Evolutionary conservation across 1,140 invertebrate species (phyloP), one percentile per base, ranked within the genome.

Genomic region (Trachymyrmex cornetzi): DNA sequence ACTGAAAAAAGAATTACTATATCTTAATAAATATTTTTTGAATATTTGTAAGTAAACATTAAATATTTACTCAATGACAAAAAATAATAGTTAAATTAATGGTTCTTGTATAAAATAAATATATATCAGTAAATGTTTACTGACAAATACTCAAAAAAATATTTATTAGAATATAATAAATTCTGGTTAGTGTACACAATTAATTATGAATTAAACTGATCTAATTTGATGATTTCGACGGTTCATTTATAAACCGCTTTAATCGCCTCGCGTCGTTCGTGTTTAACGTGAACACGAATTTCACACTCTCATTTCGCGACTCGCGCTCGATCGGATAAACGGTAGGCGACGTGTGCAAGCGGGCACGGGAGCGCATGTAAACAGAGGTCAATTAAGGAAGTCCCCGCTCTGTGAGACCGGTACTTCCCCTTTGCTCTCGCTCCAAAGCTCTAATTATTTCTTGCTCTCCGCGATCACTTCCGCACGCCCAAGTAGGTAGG

Each of bases 381-480:
- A 79, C 81, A 86, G 88, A 89, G 87, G 87, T 89, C 88, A 86
- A 84, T 89, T 89, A 90, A 89, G 88, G 88, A 61, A 89, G 59
- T 89, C 82, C 77, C 79, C 88, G 80, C 67, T 57, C n/a, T n/a
- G n/a, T n/a, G 77, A 75, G 53, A 61, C 50, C 61, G 84, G 66
- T 63, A 53, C 74, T 63, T 84, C 88, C 88, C 88, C 66, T 64
- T 75, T 53, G 50, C 72, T 71, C 72, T 87, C 61, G 74, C 63
- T 87, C 88, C 88, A 89, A 89, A 89, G 88, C 89, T 90, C 89
- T 90, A 90, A 90, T 90, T 90, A 90, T 90, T 90, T 89, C 89
- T 89, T 89, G 87, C 88, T 88, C 81, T 69, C 22, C 72, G 86
- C 84, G 88, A 89, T 85, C 71, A 69, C 79, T 89, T 90, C 88